These are phyloP conservation scores for Luscinia luscinia DNA, from an alignment of 2,797 vertebrate genomes.

Conservation along the genomic window DNA sequence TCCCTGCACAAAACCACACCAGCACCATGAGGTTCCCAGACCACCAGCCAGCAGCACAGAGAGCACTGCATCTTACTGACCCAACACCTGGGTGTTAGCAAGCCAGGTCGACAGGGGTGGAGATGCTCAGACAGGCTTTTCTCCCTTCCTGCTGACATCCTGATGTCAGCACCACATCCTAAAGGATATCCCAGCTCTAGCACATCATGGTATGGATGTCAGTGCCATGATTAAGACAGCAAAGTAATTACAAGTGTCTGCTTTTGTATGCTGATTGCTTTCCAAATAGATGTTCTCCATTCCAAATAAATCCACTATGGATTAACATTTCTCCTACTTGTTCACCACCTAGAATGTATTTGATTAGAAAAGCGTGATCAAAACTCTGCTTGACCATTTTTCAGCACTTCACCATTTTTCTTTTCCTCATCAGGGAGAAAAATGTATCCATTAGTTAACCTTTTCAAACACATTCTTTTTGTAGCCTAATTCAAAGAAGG, in stretches of 20 bases:
- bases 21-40: accelerated
- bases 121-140: neutral
- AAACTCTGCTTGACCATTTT: constrained; percentile 64
- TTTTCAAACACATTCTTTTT: constrained; percentile 62
- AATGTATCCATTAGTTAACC: constrained; percentile 64
- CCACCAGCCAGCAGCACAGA: neutral
- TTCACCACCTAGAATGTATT: neutral
- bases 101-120: neutral
- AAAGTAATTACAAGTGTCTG: constrained; percentile 59
- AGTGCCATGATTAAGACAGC: constrained; percentile 32
- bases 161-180: neutral
- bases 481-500: constrained; percentile 57
- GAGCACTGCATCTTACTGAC: neutral
- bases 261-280: constrained; percentile 52
- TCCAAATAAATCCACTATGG: constrained; percentile 46
- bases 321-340: constrained; percentile 53
- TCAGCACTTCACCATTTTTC: constrained; percentile 51
- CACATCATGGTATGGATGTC: neutral
- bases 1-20: neutral
- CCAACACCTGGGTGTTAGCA: neutral
- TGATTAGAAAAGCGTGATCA: constrained; percentile 52
- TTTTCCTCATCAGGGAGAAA: constrained; percentile 57
- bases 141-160: neutral
- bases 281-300: constrained; percentile 46
- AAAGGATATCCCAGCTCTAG: neutral